Evolutionary conservation across 2,113 vertebrate species (phyloP), one percentile per base, ranked within the genome.

Genomic region (Leptocoma aspasia): DNA sequence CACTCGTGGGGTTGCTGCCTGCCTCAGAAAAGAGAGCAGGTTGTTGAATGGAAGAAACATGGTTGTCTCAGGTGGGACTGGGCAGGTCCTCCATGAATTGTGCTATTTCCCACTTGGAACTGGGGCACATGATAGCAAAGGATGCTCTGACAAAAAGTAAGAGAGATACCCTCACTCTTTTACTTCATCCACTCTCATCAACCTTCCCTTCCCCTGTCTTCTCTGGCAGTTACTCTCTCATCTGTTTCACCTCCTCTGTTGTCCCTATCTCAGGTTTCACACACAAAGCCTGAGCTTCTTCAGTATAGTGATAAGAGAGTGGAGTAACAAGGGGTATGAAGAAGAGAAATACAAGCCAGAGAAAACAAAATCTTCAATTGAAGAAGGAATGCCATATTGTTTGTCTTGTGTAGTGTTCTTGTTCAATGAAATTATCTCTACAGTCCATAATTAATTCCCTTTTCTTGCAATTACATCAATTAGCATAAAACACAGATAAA

Each of bases 401-500:
- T 86, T 92, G 47, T 47, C 68, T 71, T 52, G 27, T 63, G 45
- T 86, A 56, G 42, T 64, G 63, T 24, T 90, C 50, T 83, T 61
- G 33, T 90, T 93, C 90, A 86, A 52, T 49, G 47, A 93, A 88
- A 94, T 89, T 81, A 90, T 82, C 90, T 76, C 59, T 70, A 72
- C 57, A 84, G 53, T 79, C 61, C 49, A 47, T 68, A 83, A 89
- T 89, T 82, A 89, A 92, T 86, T 92, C 85, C 26, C 80, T 87
- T 94, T 95, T 60, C 82, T 89, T 84, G n/a, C 35, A 80, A 75
- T 91, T 66, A 52, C 31, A 68, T 77, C 63, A 77, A 92, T 96
- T 96, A 94, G 64, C 77, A 59, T 91, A 19, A 72, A 94, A 84
- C 63, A 86, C 24, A 87, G 92, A 87, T 79, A 90, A 93, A 90